Base-by-base conservation (phyloP, 2,113 vertebrate species). In the Charina bottae region DNA sequence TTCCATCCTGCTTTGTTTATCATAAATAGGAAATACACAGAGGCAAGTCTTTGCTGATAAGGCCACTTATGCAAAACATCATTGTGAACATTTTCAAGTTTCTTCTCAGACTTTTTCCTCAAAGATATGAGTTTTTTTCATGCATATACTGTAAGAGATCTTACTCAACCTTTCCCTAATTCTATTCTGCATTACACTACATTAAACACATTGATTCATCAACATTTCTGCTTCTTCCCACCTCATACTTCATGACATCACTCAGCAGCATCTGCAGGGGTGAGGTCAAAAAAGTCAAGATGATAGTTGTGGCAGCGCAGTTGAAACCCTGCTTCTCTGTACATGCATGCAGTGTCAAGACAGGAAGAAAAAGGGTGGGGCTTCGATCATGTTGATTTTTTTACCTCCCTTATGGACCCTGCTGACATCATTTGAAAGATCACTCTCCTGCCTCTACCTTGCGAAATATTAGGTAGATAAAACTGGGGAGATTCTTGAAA, bases 141-240 rank as follows among this genome's bases (percentile, higher is more conserved):
- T 55, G 72, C 83, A 37, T 89, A 88, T 92, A n/a, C n/a, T n/a
- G n/a, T n/a, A 62, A 92, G 55, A 72, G 49, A 58, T 93, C 78
- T 88, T 33, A 93, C 42, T 37, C 19, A 23, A 78, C 94, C 87
- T 62, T 88, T 0, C 0, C 84, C 91, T 33, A 78, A 10, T 2
- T 0, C 87, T 94, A 90, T 94, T 62, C 78, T 93, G 68, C 88
- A 89, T 94, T 54, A 23, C 3, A 85, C 24, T 54, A 56, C 94
- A 91, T 89, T 87, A 84, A 87, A 64, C 2, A 4, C 87, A 93
- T 97, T 37, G 89, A 91, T 92, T 93, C 91, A 90, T 93, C 96
- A 92, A 91, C 93, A 60, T 90, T 85, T 84, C 28, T 17, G 19
- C 59, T 84, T 54, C 46, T 19, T 19, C 89, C 49, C 49, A 42